Conservation (phyloP, 1,140 invertebrate species). For the Orchestia grillus region DNA sequence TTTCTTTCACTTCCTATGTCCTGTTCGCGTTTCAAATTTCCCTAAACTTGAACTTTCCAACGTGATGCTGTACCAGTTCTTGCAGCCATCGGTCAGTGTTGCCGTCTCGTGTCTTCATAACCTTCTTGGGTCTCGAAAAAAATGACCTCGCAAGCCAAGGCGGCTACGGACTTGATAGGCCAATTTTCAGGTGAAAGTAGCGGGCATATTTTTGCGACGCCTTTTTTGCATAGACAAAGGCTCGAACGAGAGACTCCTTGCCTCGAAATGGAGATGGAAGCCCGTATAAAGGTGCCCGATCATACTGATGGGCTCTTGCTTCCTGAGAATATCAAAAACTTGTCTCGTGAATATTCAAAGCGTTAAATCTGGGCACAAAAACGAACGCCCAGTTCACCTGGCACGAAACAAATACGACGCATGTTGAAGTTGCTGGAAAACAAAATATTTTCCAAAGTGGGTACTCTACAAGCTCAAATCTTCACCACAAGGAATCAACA, state of each 20-base stretch:
- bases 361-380: neutral
- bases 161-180: conserved; percentile 39
- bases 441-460: neutral
- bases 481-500: neutral
- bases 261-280: neutral
- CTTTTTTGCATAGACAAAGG: conserved; percentile 33
- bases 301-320: neutral
- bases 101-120: neutral
- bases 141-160: neutral
- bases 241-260: neutral
- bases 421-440: neutral
- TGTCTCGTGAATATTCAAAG: neutral
- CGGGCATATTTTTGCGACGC: neutral
- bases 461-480: too few relatives aligned
- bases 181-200: conserved; percentile 42
- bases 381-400: neutral
- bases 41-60: neutral
- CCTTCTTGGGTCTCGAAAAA: neutral
- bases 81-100: neutral
- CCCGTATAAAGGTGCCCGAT: neutral
- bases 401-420: neutral
- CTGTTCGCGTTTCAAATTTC: neutral
- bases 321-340: neutral
- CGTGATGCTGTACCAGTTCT: neutral
- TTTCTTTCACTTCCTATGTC: neutral